These are phyloP conservation scores for Thomomys bottae DNA, from an alignment of 2,113 vertebrate species.

Conservation along the genomic window DNA sequence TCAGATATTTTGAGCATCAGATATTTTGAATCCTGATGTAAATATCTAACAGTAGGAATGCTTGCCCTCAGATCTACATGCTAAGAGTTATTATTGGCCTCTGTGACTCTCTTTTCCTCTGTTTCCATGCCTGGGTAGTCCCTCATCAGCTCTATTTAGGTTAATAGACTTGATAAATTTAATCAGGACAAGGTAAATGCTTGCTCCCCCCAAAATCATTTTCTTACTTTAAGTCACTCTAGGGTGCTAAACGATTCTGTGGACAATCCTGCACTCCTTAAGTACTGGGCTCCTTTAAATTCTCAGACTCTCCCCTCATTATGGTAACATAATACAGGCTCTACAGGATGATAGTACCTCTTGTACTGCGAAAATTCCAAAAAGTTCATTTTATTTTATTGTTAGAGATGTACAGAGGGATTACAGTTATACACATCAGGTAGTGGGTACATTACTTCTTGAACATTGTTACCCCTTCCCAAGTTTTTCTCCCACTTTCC, in stretches of 20 bases:
- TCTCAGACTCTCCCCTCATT: not conserved
- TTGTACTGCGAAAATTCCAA: not conserved
- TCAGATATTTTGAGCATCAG: not conserved
- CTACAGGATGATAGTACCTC: not conserved
- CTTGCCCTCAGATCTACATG: not conserved
- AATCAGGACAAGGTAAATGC: not conserved
- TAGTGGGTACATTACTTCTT: too few relatives aligned
- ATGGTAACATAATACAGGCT: not conserved
- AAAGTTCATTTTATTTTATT: not conserved
- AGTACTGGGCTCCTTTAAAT: too few relatives aligned
- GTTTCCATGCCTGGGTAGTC: not conserved
- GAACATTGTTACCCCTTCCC: too few relatives aligned
- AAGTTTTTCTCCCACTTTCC: too few relatives aligned
- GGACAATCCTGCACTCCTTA: too few relatives aligned
- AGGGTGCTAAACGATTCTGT: not conserved
- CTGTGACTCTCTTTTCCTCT: not conserved
- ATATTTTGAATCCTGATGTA: not conserved
- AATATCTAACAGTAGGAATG: not conserved
- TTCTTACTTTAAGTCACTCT: not conserved
- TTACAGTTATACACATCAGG: too few relatives aligned
- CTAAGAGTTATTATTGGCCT: not conserved
- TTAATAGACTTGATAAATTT: not conserved
- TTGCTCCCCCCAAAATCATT: not conserved
- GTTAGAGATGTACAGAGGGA: too few relatives aligned
- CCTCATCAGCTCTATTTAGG: not conserved